Percentiles rank a stretch among this genome's conserved stretches.
These are phyloP conservation scores for Poecilia wingei DNA, from an alignment of 2,797 vertebrate species.

Conservation along the genomic window DNA sequence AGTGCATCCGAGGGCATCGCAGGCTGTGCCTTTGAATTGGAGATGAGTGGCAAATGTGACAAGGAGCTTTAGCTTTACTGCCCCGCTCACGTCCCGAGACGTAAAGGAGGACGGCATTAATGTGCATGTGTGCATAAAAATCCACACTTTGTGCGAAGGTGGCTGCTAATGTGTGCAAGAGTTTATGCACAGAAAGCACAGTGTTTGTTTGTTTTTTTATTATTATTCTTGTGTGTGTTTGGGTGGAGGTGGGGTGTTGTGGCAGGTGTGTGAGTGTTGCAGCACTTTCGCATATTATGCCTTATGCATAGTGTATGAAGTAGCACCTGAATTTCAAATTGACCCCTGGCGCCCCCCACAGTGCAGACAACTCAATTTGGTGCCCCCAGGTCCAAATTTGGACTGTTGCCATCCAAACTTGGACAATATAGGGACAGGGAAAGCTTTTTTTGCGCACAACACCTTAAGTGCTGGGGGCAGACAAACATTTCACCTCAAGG, in stretches of 20 bases:
- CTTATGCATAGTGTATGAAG: conserved; percentile 72
- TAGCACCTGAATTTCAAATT: conserved; percentile 58
- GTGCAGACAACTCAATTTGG: conserved; percentile 49
- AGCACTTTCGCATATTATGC: conserved; percentile 40
- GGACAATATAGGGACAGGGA: conserved; percentile 65
- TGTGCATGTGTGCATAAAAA: conserved; percentile 41
- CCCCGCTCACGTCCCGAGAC: conserved; percentile 62
- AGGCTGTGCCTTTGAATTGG: conserved; percentile 68
- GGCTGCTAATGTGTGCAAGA: conserved; percentile 20
- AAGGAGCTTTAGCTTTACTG: conserved; percentile 68
- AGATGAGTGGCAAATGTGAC: conserved; percentile 73
- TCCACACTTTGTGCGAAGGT: conserved; percentile 29
- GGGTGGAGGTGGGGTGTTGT: conserved; percentile 3
- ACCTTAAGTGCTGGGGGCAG: conserved; percentile 49
- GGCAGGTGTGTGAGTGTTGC: conserved; percentile 29
- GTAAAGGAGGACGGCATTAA: conserved; percentile 53
- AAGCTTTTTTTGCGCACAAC: conserved; percentile 58
- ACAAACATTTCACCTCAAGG: conserved; percentile 55
- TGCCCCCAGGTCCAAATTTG: conserved; percentile 58
- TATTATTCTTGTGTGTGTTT: not conserved
- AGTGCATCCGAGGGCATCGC: conserved; percentile 74
- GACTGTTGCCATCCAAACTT: conserved; percentile 58
- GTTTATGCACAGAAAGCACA: conserved; percentile 8
- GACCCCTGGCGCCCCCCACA: conserved; percentile 60
- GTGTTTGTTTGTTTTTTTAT: not conserved